phyloP scores from a whole-genome alignment of 2,888 invertebrate species.

The Pseudococcus viburni region DNA sequence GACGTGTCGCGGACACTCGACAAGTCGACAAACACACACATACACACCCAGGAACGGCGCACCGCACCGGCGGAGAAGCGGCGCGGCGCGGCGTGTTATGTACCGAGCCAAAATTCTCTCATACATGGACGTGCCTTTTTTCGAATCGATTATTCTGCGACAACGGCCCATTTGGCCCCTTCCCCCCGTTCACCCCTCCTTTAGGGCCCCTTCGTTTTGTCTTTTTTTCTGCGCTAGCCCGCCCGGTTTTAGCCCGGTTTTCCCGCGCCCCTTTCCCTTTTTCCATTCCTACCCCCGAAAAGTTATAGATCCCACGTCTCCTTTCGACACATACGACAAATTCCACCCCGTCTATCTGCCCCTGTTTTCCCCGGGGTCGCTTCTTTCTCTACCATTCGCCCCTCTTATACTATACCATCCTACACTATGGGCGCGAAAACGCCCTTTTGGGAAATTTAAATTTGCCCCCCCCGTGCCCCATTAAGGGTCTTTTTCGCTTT shows the following conservation, averaged over 20 bases:
- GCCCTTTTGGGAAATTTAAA: slow-evolving; percentile 43
- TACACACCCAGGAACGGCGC: background rate
- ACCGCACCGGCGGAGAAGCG: background rate
- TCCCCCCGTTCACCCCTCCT: no score
- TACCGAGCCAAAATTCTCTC: slow-evolving; percentile 45
- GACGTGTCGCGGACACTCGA: slow-evolving; percentile 41
- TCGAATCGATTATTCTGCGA: slow-evolving; percentile 46
- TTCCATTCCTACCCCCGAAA: background rate
- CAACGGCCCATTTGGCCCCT: no score
- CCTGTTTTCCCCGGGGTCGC: no score
- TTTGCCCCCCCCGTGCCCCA: slow-evolving; percentile 19
- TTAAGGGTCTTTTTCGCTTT: slow-evolving; percentile 20
- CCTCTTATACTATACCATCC: background rate
- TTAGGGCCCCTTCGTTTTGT: no score
- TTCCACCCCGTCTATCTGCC: background rate
- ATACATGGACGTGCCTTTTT: slow-evolving; percentile 35
- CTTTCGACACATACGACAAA: background rate
- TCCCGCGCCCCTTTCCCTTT: background rate
- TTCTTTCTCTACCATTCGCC: background rate
- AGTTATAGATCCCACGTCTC: background rate
- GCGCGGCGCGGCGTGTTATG: background rate
- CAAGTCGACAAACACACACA: background rate
- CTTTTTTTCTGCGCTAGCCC: background rate
- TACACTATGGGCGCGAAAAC: slow-evolving; percentile 1
- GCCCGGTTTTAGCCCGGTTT: no score